Evolutionary conservation across 2,888 invertebrate genomes (phyloP), one percentile per base, ranked within the genome.

Genomic region (Melipona bicolor): DNA sequence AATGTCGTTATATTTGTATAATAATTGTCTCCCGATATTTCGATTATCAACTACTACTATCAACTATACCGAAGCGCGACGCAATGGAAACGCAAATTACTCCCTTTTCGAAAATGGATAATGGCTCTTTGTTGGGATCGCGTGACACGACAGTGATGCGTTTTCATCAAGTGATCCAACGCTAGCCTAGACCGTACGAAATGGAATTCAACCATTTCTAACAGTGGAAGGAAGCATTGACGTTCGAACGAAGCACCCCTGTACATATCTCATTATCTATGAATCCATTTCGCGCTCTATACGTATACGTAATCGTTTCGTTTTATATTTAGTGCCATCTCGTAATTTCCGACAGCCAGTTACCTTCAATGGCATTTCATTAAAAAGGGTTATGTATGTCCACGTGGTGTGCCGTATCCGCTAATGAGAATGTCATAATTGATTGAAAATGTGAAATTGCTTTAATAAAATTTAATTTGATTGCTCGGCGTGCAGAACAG

Each of bases 201-300:
- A 50, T 36, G 59, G 49, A 43, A n/a, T 72, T 59, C 72, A 67
- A 72, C 49, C 32, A 36, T 56, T 73, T 43, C 54, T 59, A 67
- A 67, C 78, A 78, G 67, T 72, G 36, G 67, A 72, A 72, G 36
- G 21, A 49, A 21, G 52, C 24, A 56, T 36, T 27, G n/a, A 32
- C 56, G 49, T 59, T 27, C 62, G 52, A 27, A 24, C 32, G 65
- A 62, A 43, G 21, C 21, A 54, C 3, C 19, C 54, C n/a, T 43
- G 21, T 6, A 32, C 43, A 9, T 17, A 27, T 59, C n/a, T 21
- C 49, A 67, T 67, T 65, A 71, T 32, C 65, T 59, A 67, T 19
- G 67, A 67, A 73, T 78, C 32, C 67, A 78, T 78, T 73, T 21
- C 73, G 67, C 50, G 67, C 50, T 36, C 24, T 62, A 75, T 13